Evolutionary conservation across 1,140 invertebrate genomes (phyloP), one percentile per base, ranked within the genome.

Genomic region (Aporrectodea caliginosa): DNA sequence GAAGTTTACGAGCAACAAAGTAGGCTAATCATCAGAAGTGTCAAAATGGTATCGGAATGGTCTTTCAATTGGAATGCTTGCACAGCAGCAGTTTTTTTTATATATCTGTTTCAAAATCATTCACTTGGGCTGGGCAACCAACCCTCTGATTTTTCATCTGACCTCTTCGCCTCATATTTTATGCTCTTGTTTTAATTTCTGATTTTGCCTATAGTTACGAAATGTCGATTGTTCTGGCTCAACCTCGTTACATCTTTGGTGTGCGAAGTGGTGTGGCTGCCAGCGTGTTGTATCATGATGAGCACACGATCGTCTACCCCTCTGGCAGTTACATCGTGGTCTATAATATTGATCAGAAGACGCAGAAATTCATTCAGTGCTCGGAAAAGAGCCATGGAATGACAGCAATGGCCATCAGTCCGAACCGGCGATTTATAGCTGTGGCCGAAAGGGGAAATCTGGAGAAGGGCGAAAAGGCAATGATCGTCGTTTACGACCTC

Each of bases 401-500:
- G 84, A 88, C 87, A 78, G 86, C 87, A 27, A 83, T 89, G 27
- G 86, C 87, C 68, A 84, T 89, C 74, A 88, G 88, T 82, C 87
- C 87, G 74, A 89, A 89, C 30, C 30, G 75, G 16, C 69, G 35
- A 14, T 77, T 29, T 58, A 35, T 84, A 58, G 83, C 83, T 27
- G 81, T 84, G 29, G 81, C 83, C 2, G 83, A 84, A 71, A 68
- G 79, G 16, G 75, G 74, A 32, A 78, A 78, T 80, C 85, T 85
- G 77, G 87, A 89, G 79, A 88, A 85, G 77, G 88, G 87, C 68
- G 89, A 89, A 71, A 88, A 88, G 79, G 85, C 88, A 27, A 83
- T 83, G 0, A 88, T 91, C 29, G 85, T 85, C 6, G 87, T 91
- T 16, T 90, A 88, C 84, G 90, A 91, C 82, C 73, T 90, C 29